Percentiles rank a stretch among this genome's conserved stretches.
Conservation (phyloP, 2,797 vertebrate species). For the Alauda arvensis region DNA sequence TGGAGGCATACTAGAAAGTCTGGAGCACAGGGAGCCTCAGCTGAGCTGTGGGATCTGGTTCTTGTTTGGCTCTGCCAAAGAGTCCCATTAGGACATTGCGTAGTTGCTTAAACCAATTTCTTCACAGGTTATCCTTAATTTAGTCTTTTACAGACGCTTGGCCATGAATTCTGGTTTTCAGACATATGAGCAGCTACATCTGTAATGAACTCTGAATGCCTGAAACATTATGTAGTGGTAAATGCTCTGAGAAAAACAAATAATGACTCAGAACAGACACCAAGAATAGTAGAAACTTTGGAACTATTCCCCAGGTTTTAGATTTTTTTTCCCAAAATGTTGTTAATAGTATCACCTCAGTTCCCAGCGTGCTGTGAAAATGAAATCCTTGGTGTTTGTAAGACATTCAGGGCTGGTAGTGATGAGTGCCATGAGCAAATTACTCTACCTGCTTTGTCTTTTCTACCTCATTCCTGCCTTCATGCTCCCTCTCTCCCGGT, state of each 20-base stretch:
- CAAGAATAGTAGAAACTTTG: background rate
- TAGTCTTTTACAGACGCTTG: background rate
- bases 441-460: background rate
- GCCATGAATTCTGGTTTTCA: background rate
- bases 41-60: background rate
- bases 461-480: background rate
- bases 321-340: background rate
- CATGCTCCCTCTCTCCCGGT: background rate
- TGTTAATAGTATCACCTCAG: background rate
- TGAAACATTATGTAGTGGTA: background rate
- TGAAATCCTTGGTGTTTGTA: background rate
- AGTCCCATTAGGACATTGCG: accelerated
- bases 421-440: background rate
- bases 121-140: background rate
- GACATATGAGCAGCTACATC: background rate
- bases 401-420: background rate
- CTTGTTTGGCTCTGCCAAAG: background rate
- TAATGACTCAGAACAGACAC: background rate
- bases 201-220: background rate
- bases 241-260: background rate
- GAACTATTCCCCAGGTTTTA: background rate
- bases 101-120: background rate
- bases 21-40: background rate
- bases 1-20: accelerated
- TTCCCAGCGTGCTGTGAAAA: background rate